Evolutionary conservation across 2,797 vertebrate genomes (phyloP).

Genomic region (Gallinago solitaria): DNA sequence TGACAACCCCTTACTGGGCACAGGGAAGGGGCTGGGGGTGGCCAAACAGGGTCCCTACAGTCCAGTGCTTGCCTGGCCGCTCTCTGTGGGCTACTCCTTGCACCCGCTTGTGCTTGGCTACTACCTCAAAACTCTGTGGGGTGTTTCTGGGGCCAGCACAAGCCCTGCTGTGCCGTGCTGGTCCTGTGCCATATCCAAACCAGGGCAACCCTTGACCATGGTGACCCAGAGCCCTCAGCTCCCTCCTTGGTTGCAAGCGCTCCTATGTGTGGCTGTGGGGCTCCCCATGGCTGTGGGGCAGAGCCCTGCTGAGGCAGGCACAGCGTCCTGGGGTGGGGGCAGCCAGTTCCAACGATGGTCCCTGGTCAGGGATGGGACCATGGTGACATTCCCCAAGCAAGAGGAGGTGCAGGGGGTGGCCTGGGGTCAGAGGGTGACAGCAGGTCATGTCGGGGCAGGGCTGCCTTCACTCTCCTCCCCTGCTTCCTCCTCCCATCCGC

Average conservation of each 20-base stretch:
- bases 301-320: not conserved
- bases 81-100: not conserved
- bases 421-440: accelerated
- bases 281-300: accelerated
- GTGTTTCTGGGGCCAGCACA: not conserved
- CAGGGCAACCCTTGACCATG: accelerated
- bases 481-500: not conserved
- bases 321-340: not conserved
- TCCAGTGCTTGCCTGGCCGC: accelerated
- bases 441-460: accelerated
- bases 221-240: not conserved
- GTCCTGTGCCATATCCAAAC: not conserved
- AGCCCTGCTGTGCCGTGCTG: accelerated
- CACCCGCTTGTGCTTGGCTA: accelerated
- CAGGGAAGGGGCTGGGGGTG: accelerated
- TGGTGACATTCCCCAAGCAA: accelerated
- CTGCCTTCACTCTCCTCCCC: not conserved
- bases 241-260: too few species aligned
- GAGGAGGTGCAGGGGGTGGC: not conserved
- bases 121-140: accelerated
- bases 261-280: not conserved
- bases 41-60: not conserved
- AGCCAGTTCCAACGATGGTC: accelerated
- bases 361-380: not conserved
- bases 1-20: accelerated